phyloP scores from a whole-genome alignment of 2,797 vertebrate genomes.

The Pseudochirops corinnae region DNA sequence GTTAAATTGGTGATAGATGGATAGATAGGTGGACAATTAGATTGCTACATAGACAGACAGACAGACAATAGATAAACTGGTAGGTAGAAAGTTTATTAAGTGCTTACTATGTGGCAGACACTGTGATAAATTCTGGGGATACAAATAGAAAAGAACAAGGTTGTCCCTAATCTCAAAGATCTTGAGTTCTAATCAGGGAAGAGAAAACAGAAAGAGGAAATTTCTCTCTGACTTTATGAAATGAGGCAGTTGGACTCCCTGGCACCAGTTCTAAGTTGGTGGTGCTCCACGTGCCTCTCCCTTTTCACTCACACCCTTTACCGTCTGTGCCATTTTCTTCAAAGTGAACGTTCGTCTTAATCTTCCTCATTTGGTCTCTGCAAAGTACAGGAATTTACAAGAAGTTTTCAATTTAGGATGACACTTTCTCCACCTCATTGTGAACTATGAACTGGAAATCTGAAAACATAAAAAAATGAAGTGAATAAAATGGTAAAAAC shows the following conservation, averaged over 20 bases:
- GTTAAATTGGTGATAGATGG: no score
- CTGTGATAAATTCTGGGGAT: neutral
- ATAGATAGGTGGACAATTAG: no score
- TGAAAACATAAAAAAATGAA: conserved; percentile 51
- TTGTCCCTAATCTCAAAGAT: neutral
- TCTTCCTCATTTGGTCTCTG: conserved; percentile 64
- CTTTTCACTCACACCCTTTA: conserved; percentile 15
- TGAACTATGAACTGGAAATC: conserved; percentile 71
- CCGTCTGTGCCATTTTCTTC: no score
- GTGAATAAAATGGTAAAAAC: neutral
- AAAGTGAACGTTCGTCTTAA: conserved; percentile 6
- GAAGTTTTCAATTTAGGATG: conserved; percentile 74
- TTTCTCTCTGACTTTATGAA: neutral
- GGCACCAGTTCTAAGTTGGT: neutral
- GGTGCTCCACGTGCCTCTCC: neutral
- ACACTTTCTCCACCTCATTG: conserved; percentile 61
- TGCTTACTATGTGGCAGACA: neutral
- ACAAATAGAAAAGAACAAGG: neutral
- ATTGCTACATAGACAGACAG: no score
- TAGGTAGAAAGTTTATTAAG: neutral
- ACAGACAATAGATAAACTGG: no score
- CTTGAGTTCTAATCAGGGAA: neutral
- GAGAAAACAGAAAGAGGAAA: neutral
- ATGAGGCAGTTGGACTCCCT: neutral
- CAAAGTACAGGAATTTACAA: conserved; percentile 74